A percentile compares a stretch with the other conserved stretches of the same genome.
phyloP scores from a whole-genome alignment of 1,140 invertebrate species.

The Phenacoccus solenopsis region DNA sequence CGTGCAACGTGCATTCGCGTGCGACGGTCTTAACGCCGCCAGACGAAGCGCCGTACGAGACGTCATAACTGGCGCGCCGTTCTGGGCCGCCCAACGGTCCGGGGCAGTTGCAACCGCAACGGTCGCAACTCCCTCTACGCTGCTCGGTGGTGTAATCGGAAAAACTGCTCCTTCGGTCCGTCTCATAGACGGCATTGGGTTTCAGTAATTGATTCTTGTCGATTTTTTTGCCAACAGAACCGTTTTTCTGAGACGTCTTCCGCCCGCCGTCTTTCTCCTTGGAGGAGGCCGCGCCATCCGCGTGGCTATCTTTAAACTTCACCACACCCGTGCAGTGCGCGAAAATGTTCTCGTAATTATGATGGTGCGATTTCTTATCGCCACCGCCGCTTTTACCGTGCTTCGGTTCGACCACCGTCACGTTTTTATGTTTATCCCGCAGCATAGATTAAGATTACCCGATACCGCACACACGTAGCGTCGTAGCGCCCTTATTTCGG shows the following conservation, averaged over 20 bases:
- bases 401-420: neutral
- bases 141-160: neutral
- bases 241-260: neutral
- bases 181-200: neutral
- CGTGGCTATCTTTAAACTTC: neutral
- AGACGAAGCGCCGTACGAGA: neutral
- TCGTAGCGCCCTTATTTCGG: too few relatives aligned
- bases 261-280: neutral
- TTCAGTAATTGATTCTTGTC: neutral
- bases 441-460: too few relatives aligned
- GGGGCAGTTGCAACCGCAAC: neutral
- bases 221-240: neutral
- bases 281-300: neutral
- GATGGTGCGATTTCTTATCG: constrained; percentile 3
- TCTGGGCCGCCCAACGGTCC: neutral
- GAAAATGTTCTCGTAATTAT: neutral
- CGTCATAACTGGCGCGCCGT: neutral
- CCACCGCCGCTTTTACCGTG: neutral
- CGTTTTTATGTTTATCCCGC: neutral
- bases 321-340: neutral
- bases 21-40: neutral
- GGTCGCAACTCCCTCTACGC: neutral
- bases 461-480: neutral
- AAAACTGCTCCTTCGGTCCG: neutral
- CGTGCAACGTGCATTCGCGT: neutral